phyloP scores from a whole-genome alignment of 2,113 vertebrate genomes.

The Perccottus glenii region DNA sequence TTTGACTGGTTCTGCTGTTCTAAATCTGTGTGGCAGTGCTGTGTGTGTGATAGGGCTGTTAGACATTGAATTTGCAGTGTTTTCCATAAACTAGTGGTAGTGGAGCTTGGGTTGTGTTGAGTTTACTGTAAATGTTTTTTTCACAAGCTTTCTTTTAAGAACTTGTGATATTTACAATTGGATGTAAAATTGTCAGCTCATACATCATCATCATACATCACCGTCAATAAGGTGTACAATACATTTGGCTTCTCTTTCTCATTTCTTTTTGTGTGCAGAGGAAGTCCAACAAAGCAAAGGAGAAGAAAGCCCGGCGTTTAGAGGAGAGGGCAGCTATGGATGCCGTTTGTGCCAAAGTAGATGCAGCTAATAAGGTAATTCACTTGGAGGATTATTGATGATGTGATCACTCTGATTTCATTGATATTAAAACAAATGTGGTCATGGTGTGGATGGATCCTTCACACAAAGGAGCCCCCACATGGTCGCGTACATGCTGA shows the following conservation, averaged over 20 bases:
- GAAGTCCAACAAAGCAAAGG: slow-evolving; percentile 91
- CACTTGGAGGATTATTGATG: not conserved
- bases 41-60: not conserved
- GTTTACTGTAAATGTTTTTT: no score
- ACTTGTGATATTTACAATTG: no score
- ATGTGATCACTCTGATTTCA: not conserved
- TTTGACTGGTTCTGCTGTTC: slow-evolving; percentile 6
- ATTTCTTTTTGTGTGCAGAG: slow-evolving; percentile 75
- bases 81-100: not conserved
- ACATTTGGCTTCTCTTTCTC: slow-evolving; percentile 4
- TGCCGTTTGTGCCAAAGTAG: slow-evolving; percentile 91
- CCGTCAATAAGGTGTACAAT: not conserved
- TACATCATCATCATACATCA: not conserved
- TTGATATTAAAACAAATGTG: slow-evolving; percentile 12
- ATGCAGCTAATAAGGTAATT: slow-evolving; percentile 91
- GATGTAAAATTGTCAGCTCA: no score
- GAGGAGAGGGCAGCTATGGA: slow-evolving; percentile 95
- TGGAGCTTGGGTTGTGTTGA: no score
- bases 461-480: slow-evolving; percentile 6
- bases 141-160: no score
- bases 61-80: not conserved
- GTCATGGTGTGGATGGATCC: slow-evolving; percentile 3
- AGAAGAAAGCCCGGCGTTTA: slow-evolving; percentile 91
- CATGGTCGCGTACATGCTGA: no score
- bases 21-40: not conserved